These are phyloP conservation scores for Drosophila gunungcola DNA, from an alignment of 1,140 invertebrate genomes.

Conservation along the genomic window DNA sequence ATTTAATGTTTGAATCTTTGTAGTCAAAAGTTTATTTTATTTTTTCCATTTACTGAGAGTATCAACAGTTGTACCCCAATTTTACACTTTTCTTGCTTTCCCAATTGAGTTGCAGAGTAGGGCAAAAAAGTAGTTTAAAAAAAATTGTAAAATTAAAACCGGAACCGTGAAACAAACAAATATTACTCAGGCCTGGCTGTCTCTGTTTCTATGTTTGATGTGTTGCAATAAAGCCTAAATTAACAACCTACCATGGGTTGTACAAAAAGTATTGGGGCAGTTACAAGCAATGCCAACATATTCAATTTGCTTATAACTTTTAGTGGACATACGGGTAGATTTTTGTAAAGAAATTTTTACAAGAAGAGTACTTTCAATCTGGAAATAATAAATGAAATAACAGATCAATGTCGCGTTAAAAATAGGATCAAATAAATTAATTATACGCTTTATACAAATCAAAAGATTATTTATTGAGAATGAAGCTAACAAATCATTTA, in stretches of 20 bases:
- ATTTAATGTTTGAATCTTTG: no score
- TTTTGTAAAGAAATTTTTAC: no score
- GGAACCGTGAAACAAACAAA: slow-evolving; percentile 40
- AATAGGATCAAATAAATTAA: no score
- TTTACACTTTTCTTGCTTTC: not conserved
- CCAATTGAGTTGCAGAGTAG: slow-evolving; percentile 58
- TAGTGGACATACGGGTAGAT: no score
- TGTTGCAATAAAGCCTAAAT: slow-evolving; percentile 48
- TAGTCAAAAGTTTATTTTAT: not conserved
- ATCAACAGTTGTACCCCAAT: not conserved
- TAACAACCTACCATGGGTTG: slow-evolving; percentile 17
- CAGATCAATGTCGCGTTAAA: no score
- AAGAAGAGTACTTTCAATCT: no score
- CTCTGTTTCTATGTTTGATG: slow-evolving; percentile 43
- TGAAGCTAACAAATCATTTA: no score
- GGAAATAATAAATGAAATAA: no score
- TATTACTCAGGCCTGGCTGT: slow-evolving; percentile 28
- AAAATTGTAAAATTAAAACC: slow-evolving; percentile 29
- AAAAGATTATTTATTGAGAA: no score
- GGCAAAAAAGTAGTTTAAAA: slow-evolving; percentile 29
- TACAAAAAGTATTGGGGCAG: not conserved
- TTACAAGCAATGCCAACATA: not conserved
- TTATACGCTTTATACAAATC: no score
- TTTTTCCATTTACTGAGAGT: not conserved
- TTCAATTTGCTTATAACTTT: no score